Conservation (phyloP, 2,888 invertebrate species). For the Plebejus argus region DNA sequence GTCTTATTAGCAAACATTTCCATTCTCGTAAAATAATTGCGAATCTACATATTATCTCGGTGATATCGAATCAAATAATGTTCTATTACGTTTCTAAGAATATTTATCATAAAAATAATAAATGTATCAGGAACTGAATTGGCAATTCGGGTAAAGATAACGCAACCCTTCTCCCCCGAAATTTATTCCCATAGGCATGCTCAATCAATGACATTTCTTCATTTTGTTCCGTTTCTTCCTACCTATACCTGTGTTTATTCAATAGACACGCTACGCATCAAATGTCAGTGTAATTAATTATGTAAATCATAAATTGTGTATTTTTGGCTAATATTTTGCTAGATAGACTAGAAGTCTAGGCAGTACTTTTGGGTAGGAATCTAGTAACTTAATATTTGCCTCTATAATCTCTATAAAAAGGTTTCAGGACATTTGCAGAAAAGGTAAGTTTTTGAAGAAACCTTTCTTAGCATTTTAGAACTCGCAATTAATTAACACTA, state of each 20-base stretch:
- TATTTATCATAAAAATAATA: conserved; percentile 34
- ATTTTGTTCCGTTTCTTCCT: conserved; percentile 50
- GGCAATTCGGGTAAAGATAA: conserved; percentile 65
- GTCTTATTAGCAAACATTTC: neutral
- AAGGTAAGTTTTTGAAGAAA: neutral
- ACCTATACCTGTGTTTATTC: conserved; percentile 40
- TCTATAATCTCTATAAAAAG: too few relatives aligned
- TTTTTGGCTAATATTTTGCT: neutral
- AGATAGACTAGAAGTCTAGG: neutral
- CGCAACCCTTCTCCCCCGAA: conserved; percentile 52
- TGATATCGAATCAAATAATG: conserved; percentile 19
- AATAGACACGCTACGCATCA: neutral
- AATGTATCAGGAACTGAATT: conserved; percentile 51
- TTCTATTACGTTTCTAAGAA: conserved; percentile 24
- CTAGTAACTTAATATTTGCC: too few relatives aligned
- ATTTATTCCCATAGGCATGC: conserved; percentile 78
- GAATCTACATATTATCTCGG: neutral
- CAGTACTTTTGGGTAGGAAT: neutral
- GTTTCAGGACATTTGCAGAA: neutral
- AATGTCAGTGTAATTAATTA: neutral
- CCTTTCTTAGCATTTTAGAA: too few relatives aligned
- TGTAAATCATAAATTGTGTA: neutral
- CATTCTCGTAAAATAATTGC: neutral
- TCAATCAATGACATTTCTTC: conserved; percentile 75
- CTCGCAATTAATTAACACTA: too few relatives aligned